A percentile compares a stretch with the other conserved stretches of the same genome.
phyloP scores from a whole-genome alignment of 2,888 invertebrate species.

The Drepana falcataria region DNA sequence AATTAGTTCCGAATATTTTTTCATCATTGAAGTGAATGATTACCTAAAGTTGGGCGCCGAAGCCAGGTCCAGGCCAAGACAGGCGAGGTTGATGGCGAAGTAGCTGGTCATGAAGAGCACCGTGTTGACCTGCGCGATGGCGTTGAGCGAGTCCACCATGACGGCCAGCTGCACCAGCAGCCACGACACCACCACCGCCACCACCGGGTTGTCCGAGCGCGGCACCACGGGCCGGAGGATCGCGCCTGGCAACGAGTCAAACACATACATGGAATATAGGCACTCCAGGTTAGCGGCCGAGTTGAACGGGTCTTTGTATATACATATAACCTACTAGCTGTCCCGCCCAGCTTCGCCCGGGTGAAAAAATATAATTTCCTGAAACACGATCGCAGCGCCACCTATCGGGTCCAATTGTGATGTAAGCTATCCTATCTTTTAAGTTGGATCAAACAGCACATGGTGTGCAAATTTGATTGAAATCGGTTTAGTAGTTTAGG shows the following conservation, averaged over 20 bases:
- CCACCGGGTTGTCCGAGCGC: constrained; percentile 55
- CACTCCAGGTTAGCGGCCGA: constrained; percentile 1
- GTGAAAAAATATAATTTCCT: too few species aligned
- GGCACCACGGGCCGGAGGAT: constrained; percentile 63
- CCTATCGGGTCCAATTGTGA: too few species aligned
- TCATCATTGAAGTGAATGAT: too few species aligned
- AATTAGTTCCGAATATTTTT: too few species aligned
- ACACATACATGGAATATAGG: neutral
- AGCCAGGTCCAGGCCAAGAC: constrained; percentile 95
- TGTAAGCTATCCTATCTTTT: too few species aligned
- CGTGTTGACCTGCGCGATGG: constrained; percentile 93
- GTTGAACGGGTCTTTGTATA: too few species aligned
- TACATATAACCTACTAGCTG: too few species aligned
- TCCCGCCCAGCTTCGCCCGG: too few species aligned
- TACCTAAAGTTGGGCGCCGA: constrained; percentile 98
- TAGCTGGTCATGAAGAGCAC: constrained; percentile 98
- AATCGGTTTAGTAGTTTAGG: too few species aligned
- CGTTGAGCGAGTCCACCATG: constrained; percentile 94
- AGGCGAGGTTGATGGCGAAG: constrained; percentile 96
- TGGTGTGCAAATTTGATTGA: too few species aligned
- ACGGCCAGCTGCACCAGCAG: constrained; percentile 92
- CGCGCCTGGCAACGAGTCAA: constrained; percentile 38
- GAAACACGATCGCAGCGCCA: too few species aligned
- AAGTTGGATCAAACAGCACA: too few species aligned
- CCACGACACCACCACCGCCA: constrained; percentile 80